phyloP scores from a whole-genome alignment of 2,888 invertebrate species.

The Unio pictorum region DNA sequence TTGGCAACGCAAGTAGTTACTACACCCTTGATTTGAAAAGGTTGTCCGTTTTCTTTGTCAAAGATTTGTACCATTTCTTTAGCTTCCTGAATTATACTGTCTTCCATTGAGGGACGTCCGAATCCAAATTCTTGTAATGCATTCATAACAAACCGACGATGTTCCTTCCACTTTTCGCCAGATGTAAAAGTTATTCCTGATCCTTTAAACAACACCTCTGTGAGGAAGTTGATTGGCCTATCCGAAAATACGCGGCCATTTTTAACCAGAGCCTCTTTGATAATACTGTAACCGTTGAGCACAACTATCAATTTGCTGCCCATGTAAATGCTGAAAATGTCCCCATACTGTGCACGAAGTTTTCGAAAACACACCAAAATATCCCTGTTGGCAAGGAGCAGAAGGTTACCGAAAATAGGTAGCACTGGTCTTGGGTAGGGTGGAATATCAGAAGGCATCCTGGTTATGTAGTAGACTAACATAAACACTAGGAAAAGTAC shows the following conservation, averaged over 20 bases:
- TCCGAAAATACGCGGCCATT: slow-evolving; percentile 15
- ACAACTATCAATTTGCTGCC: slow-evolving; percentile 11
- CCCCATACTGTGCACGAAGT: slow-evolving; percentile 12
- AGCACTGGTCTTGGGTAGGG: slow-evolving; percentile 9
- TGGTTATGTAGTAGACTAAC: neutral
- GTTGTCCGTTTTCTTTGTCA: slow-evolving; percentile 17
- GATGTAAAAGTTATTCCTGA: slow-evolving; percentile 31
- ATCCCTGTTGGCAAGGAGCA: slow-evolving; percentile 8
- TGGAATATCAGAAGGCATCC: slow-evolving; percentile 9
- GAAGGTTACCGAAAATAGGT: slow-evolving; percentile 12
- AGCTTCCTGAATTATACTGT: slow-evolving; percentile 39
- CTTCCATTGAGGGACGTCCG: slow-evolving; percentile 36
- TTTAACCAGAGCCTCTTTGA: slow-evolving; percentile 12
- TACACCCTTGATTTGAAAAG: slow-evolving; percentile 28
- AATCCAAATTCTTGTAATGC: slow-evolving; percentile 41
- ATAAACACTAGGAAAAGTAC: no score
- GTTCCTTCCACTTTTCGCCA: slow-evolving; percentile 45
- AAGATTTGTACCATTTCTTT: slow-evolving; percentile 23
- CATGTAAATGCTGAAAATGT: slow-evolving; percentile 18
- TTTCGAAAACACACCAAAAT: slow-evolving; percentile 1
- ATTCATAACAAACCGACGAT: slow-evolving; percentile 35
- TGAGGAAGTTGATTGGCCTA: slow-evolving; percentile 4
- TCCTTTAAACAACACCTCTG: slow-evolving; percentile 3
- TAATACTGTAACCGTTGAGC: slow-evolving; percentile 11
- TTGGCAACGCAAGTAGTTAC: slow-evolving; percentile 41